Evolutionary conservation across 2,888 invertebrate species (phyloP).

Genomic region (Drosophila silvestris): DNA sequence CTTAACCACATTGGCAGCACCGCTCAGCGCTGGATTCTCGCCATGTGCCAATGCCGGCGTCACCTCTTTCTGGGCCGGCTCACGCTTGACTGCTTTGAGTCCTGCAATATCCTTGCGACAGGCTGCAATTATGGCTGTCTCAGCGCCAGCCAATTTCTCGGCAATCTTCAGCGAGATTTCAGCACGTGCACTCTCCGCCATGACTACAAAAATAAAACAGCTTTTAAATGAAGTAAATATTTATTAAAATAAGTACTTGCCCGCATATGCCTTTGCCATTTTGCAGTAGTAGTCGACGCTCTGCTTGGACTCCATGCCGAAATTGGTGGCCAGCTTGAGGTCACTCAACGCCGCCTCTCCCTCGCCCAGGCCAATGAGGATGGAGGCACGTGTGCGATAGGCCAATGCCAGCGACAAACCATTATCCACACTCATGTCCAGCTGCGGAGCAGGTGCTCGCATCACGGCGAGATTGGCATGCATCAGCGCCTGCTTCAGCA

Average conservation of each 20-base stretch:
- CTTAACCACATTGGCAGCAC: conserved; percentile 88
- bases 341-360: conserved; percentile 89
- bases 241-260: conserved; percentile 55
- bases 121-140: conserved; percentile 84
- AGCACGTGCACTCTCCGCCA: conserved; percentile 88
- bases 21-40: conserved; percentile 86
- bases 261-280: conserved; percentile 89
- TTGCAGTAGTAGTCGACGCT: conserved; percentile 89
- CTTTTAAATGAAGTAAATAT: not conserved
- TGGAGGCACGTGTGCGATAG: conserved; percentile 89
- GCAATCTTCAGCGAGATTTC: conserved; percentile 89
- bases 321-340: conserved; percentile 88
- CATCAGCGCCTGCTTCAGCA: conserved; percentile 87
- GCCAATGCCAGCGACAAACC: conserved; percentile 89
- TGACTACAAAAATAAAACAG: conserved; percentile 84
- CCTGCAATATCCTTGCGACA: conserved; percentile 86
- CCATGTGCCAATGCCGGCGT: conserved; percentile 86
- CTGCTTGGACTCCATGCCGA: conserved; percentile 88
- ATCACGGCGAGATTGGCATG: conserved; percentile 91
- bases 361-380: conserved; percentile 87
- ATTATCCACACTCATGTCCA: conserved; percentile 87
- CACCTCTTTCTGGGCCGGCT: conserved; percentile 8
- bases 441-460: conserved; percentile 88
- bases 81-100: conserved; percentile 59
- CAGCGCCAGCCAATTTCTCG: conserved; percentile 87